phyloP scores from a whole-genome alignment of 2,797 vertebrate species.

The Clarias pachynema region DNA sequence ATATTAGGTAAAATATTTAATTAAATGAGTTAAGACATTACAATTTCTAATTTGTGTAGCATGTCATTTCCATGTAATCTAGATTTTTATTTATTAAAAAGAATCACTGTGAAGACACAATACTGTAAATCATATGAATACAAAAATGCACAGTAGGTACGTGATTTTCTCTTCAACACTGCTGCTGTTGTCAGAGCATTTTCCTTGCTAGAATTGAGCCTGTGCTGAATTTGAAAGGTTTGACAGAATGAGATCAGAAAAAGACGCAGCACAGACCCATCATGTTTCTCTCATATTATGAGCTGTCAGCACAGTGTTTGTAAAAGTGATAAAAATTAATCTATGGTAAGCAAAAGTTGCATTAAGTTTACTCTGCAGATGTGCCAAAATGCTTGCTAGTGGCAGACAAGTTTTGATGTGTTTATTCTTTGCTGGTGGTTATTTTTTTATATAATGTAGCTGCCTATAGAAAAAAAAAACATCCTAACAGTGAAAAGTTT shows the following conservation, averaged over 20 bases:
- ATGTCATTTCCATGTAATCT: neutral
- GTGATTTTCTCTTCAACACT: neutral
- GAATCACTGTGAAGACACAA: neutral
- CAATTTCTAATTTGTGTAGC: neutral
- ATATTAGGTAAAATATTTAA: neutral
- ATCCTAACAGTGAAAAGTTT: conserved; percentile 57
- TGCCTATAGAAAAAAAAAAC: conserved; percentile 66
- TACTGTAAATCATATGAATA: neutral
- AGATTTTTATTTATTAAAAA: neutral
- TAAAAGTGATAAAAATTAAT: conserved; percentile 66
- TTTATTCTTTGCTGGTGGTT: conserved; percentile 71
- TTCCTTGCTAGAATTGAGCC: conserved; percentile 1
- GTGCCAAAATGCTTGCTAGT: conserved; percentile 65
- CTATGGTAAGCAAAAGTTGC: conserved; percentile 70
- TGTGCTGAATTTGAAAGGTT: conserved; percentile 22
- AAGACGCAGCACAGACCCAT: conserved; percentile 48
- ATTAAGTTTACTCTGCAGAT: conserved; percentile 73
- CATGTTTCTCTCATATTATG: conserved; percentile 57
- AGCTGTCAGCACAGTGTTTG: conserved; percentile 69
- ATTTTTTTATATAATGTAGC: conserved; percentile 63
- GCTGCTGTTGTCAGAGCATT: neutral
- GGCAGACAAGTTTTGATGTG: conserved; percentile 65
- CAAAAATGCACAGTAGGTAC: neutral
- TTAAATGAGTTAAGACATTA: neutral
- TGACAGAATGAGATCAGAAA: conserved; percentile 76